Evolutionary conservation across 1,140 invertebrate genomes (phyloP).

Genomic region (Heliconius hermathena): DNA sequence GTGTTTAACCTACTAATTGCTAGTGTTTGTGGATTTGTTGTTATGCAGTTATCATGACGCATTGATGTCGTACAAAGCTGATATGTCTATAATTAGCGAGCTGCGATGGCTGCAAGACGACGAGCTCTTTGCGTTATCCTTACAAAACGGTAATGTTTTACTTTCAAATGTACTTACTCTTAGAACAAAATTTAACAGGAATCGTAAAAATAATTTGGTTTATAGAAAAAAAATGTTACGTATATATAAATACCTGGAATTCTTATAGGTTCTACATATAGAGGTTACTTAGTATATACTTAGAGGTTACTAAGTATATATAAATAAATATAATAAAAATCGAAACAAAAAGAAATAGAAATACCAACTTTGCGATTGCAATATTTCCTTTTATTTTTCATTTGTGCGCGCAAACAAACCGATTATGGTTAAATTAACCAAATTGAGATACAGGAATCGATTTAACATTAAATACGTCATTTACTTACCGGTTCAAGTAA

Average conservation of each 20-base stretch:
- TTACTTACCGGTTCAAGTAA: slow-evolving; percentile 3
- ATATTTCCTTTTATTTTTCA: not conserved
- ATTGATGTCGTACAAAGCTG: slow-evolving; percentile 76
- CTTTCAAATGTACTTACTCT: not conserved
- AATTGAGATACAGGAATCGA: slow-evolving; percentile 27
- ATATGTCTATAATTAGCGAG: slow-evolving; percentile 80
- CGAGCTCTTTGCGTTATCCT: slow-evolving; percentile 73
- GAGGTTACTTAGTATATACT: too few relatives aligned
- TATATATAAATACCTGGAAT: too few relatives aligned
- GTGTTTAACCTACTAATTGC: slow-evolving; percentile 46
- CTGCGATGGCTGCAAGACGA: slow-evolving; percentile 77
- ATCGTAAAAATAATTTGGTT: not conserved
- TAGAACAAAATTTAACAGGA: not conserved
- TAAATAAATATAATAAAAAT: too few relatives aligned
- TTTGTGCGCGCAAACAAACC: not conserved
- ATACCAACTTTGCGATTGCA: not conserved
- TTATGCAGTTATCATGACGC: slow-evolving; percentile 71
- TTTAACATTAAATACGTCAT: slow-evolving; percentile 27
- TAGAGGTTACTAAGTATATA: too few relatives aligned
- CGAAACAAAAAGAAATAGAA: too few relatives aligned
- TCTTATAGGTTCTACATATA: too few relatives aligned
- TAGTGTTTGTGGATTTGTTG: slow-evolving; percentile 61
- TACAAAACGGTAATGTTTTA: slow-evolving; percentile 72
- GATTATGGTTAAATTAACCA: not conserved
- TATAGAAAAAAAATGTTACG: too few relatives aligned